Percentiles rank a stretch among this genome's conserved stretches.
Evolutionary conservation across 2,113 vertebrate genomes (phyloP).

Genomic region (Pollachius pollachius): DNA sequence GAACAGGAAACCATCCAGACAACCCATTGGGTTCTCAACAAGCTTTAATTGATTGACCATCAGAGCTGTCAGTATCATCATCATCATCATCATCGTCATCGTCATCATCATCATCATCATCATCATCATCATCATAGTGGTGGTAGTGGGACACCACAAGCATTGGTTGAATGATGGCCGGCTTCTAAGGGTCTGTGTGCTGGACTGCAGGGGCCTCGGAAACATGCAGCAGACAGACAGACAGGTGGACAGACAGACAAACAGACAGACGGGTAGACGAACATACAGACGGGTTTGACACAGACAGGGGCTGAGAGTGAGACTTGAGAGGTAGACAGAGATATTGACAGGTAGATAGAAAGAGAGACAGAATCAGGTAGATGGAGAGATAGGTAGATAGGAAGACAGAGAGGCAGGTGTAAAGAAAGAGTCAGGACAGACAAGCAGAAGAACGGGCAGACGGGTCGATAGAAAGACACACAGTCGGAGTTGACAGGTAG

Average conservation of each 20-base stretch:
- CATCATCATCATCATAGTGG: not conserved
- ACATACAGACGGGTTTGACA: slow-evolving; percentile 9
- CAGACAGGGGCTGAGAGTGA: slow-evolving; percentile 3
- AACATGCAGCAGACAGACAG: slow-evolving; percentile 34
- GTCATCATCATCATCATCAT: not conserved
- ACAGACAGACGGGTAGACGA: slow-evolving; percentile 5
- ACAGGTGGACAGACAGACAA: slow-evolving; percentile 26
- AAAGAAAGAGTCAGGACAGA: slow-evolving; percentile 6
- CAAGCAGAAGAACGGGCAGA: slow-evolving; percentile 3
- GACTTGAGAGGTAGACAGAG: slow-evolving; percentile 6
- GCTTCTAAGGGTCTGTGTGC: too few species aligned
- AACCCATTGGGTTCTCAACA: not conserved
- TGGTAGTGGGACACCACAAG: too few species aligned
- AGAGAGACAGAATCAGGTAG: slow-evolving; percentile 16
- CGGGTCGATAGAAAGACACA: not conserved
- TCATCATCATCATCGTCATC: not conserved
- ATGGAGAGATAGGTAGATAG: not conserved
- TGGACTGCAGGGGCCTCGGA: slow-evolving; percentile 15
- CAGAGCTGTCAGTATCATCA: not conserved
- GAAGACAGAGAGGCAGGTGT: slow-evolving; percentile 1
- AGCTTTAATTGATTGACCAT: not conserved
- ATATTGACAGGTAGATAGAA: slow-evolving; percentile 3
- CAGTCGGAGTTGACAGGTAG: slow-evolving; percentile 43
- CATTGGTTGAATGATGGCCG: too few species aligned
- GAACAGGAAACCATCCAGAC: too few species aligned